phyloP scores from a whole-genome alignment of 2,113 vertebrate genomes.

The Crotalus viridis region DNA sequence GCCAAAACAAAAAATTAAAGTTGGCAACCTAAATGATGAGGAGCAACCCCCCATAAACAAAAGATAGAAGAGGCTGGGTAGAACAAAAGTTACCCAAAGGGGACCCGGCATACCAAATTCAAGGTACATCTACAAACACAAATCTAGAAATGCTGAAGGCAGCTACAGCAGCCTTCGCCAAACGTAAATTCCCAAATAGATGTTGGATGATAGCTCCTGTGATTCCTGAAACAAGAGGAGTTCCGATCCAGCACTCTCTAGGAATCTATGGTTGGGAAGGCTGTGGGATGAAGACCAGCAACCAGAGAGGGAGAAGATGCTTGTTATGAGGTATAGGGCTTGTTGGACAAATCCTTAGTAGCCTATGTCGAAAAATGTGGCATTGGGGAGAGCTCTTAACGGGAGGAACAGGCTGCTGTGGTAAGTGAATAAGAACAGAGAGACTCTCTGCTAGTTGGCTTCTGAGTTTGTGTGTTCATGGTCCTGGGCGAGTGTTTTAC shows the following conservation, averaged over 20 bases:
- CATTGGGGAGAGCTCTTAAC: neutral
- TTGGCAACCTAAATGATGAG: neutral
- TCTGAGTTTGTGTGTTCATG: neutral
- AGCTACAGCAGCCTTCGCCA: neutral
- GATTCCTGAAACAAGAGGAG: neutral
- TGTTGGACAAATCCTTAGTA: neutral
- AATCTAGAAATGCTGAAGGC: neutral
- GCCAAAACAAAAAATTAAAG: neutral
- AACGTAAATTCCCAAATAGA: neutral
- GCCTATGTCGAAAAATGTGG: neutral
- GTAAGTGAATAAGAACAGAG: neutral
- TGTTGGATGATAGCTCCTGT: neutral
- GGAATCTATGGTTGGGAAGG: neutral
- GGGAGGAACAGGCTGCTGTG: neutral
- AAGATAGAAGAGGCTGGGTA: neutral
- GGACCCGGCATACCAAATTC: neutral
- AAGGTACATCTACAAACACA: neutral
- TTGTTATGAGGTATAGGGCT: neutral
- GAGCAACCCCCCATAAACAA: neutral
- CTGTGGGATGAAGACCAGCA: neutral
- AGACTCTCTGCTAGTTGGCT: neutral
- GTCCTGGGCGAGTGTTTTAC: neutral
- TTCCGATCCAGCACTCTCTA: too few species aligned
- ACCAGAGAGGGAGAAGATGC: neutral
- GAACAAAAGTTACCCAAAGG: neutral